These are phyloP conservation scores for Oophaga pumilio DNA, from an alignment of 2,113 vertebrate species.

Conservation along the genomic window DNA sequence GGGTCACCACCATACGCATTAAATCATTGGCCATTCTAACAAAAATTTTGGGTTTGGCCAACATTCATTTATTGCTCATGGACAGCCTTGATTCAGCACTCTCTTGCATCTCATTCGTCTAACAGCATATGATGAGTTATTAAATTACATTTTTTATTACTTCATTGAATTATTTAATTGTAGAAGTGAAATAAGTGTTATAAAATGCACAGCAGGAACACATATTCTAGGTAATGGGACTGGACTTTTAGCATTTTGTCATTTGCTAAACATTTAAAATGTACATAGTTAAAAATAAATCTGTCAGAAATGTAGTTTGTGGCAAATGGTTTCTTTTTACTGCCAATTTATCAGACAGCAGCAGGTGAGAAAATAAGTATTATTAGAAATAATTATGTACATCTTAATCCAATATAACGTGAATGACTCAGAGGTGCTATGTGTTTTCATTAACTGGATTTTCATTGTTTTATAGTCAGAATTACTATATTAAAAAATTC, in stretches of 20 bases:
- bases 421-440: not conserved
- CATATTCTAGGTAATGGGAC: not conserved
- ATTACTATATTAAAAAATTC: not conserved
- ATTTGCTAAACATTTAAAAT: conserved; percentile 9
- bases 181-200: not conserved
- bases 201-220: not conserved
- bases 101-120: not conserved
- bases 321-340: conserved; percentile 21
- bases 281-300: not conserved
- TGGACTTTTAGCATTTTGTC: conserved; percentile 13
- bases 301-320: conserved; percentile 4
- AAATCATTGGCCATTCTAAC: too few species aligned
- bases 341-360: conserved; percentile 29
- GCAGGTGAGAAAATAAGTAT: conserved; percentile 39
- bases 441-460: not conserved
- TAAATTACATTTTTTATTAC: not conserved
- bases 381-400: conserved; percentile 38
- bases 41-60: too few species aligned
- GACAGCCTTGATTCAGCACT: not conserved
- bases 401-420: conserved; percentile 22
- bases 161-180: not conserved
- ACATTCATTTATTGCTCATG: too few species aligned
- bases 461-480: not conserved
- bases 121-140: not conserved
- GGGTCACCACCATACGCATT: too few species aligned